Conservation (phyloP, 2,888 invertebrate species). For the Caenorhabditis uteleia region DNA sequence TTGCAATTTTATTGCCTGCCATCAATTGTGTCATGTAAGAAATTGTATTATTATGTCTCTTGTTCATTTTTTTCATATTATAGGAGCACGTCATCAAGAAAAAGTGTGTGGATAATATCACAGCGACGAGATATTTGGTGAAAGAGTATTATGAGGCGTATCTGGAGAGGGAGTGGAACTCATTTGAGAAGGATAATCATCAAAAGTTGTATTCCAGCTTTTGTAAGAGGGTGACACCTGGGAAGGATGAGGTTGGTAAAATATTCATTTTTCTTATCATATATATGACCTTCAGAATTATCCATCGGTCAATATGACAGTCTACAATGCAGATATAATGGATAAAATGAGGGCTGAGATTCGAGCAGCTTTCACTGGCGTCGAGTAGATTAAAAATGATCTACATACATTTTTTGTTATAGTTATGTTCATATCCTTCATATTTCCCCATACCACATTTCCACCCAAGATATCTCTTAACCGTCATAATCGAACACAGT, state of each 20-base stretch:
- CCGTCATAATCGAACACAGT: too few relatives aligned
- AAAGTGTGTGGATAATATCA: conserved; percentile 33
- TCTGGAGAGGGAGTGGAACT: conserved; percentile 30
- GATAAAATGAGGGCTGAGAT: conserved; percentile 44
- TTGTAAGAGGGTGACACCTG: conserved; percentile 42
- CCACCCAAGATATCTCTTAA: too few relatives aligned
- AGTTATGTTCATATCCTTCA: neutral
- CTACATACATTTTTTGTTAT: neutral
- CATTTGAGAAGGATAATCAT: conserved; percentile 26
- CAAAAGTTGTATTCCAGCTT: conserved; percentile 48
- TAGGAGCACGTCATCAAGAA: conserved; percentile 41
- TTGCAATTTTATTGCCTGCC: conserved; percentile 46
- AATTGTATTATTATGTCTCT: conserved; percentile 1
- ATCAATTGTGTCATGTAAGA: conserved; percentile 50
- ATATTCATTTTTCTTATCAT: neutral
- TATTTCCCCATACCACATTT: too few relatives aligned
- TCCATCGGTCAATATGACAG: conserved; percentile 40
- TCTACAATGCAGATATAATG: conserved; percentile 37
- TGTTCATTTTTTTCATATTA: conserved; percentile 6
- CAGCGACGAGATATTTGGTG: conserved; percentile 21
- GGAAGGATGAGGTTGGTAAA: conserved; percentile 33
- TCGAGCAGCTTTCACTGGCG: conserved; percentile 2
- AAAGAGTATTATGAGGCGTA: conserved; percentile 42
- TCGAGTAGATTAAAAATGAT: neutral
- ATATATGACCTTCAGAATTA: conserved; percentile 2